phyloP scores from a whole-genome alignment of 2,113 vertebrate species.

The Callocephalon fimbriatum region DNA sequence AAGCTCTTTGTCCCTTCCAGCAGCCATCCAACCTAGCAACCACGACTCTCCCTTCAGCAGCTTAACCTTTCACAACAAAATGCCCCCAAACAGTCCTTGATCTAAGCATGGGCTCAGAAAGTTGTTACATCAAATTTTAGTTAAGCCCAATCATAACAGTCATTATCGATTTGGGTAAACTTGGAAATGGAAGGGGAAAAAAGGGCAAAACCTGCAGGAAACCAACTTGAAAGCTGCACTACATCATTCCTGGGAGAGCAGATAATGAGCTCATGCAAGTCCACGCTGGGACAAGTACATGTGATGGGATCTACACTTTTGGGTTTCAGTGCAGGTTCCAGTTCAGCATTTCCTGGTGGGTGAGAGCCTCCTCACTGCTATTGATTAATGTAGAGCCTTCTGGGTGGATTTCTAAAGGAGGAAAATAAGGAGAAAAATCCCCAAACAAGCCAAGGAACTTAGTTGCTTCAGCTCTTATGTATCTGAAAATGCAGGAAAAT shows the following conservation, averaged over 20 bases:
- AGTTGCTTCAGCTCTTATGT: background rate
- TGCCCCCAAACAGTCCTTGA: background rate
- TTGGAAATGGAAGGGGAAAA: background rate
- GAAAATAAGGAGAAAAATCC: background rate
- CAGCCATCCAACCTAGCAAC: background rate
- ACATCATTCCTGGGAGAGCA: background rate
- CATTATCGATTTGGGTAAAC: background rate
- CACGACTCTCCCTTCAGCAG: background rate
- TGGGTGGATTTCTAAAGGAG: background rate
- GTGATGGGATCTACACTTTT: too few relatives aligned
- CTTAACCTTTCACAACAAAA: background rate
- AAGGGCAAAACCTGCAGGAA: background rate
- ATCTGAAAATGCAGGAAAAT: background rate
- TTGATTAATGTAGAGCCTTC: background rate
- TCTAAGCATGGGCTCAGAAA: background rate
- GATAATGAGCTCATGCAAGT: background rate
- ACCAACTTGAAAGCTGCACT: background rate
- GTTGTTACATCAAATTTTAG: background rate
- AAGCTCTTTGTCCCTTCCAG: background rate
- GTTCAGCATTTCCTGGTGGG: background rate
- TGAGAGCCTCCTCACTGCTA: background rate
- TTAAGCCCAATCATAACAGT: rapidly evolving
- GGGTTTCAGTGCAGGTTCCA: background rate
- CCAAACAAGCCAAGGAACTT: background rate
- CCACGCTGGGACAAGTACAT: rapidly evolving